Conservation (phyloP, 2,113 vertebrate genomes). For the Amazona guildingii region DNA sequence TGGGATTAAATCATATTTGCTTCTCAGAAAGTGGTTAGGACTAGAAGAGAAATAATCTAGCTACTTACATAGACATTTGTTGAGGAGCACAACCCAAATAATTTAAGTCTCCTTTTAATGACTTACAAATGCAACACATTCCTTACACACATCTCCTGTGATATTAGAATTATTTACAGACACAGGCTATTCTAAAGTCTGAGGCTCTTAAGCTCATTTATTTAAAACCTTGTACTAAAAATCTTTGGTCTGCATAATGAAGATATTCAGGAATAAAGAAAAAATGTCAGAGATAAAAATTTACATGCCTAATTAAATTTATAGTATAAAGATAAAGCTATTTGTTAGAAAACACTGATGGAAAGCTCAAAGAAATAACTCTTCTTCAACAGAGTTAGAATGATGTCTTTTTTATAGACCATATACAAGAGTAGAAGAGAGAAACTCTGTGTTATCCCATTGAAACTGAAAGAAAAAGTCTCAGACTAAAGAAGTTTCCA, state of each 20-base stretch:
- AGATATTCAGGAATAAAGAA: neutral
- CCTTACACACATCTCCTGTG: neutral
- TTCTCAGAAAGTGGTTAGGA: neutral
- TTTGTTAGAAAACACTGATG: neutral
- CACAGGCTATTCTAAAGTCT: neutral
- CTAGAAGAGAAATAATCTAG: neutral
- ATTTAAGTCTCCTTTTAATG: neutral
- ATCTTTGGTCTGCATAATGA: neutral
- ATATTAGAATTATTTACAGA: neutral
- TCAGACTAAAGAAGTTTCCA: neutral
- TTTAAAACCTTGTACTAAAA: neutral
- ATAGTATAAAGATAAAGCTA: neutral
- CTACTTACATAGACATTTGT: neutral
- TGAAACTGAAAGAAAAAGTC: neutral
- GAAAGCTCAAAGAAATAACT: neutral
- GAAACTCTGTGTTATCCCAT: neutral
- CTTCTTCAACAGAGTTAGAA: neutral
- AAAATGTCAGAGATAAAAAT: neutral
- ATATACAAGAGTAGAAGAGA: neutral
- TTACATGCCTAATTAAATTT: neutral
- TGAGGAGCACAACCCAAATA: neutral
- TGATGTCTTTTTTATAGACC: neutral
- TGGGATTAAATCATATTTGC: neutral
- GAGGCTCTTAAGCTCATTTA: neutral
- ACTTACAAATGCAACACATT: neutral